Evolutionary conservation across 2,113 vertebrate genomes (phyloP).

Genomic region (Chloropsis cyanopogon): DNA sequence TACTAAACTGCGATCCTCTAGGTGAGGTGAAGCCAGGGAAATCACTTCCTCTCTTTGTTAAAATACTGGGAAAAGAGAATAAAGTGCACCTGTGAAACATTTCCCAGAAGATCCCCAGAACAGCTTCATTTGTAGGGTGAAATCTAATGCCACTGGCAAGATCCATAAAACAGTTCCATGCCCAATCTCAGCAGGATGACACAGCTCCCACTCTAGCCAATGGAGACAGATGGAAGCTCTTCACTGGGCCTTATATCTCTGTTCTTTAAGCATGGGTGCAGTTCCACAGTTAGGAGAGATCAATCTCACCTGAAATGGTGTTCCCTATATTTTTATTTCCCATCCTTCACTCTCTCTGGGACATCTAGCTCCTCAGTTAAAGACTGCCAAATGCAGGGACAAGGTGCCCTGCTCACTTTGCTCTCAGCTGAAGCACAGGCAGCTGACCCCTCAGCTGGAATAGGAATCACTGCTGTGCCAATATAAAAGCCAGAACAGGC

Average conservation of each 20-base stretch:
- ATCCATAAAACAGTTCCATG: not conserved
- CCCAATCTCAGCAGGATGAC: not conserved
- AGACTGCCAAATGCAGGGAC: not conserved
- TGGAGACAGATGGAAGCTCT: not conserved
- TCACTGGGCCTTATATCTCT: not conserved
- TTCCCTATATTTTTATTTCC: not conserved
- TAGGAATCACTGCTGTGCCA: rapidly evolving
- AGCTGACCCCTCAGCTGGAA: not conserved
- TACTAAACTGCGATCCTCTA: not conserved
- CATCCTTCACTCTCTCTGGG: not conserved
- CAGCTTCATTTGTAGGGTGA: not conserved
- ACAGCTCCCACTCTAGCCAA: not conserved
- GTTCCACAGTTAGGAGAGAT: not conserved
- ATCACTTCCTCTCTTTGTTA: not conserved
- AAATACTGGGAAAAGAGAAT: not conserved
- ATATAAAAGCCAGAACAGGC: not conserved
- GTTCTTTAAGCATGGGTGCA: not conserved
- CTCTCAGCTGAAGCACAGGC: not conserved
- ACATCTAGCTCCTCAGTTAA: not conserved
- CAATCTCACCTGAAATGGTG: not conserved
- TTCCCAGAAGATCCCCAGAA: not conserved
- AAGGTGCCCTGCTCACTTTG: not conserved
- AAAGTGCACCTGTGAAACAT: not conserved
- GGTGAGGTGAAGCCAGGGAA: not conserved
- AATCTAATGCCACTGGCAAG: not conserved